A percentile compares a stretch with the other conserved stretches of the same genome.
phyloP scores from a whole-genome alignment of 2,113 vertebrate species.

The Phrynocephalus versicolor region DNA sequence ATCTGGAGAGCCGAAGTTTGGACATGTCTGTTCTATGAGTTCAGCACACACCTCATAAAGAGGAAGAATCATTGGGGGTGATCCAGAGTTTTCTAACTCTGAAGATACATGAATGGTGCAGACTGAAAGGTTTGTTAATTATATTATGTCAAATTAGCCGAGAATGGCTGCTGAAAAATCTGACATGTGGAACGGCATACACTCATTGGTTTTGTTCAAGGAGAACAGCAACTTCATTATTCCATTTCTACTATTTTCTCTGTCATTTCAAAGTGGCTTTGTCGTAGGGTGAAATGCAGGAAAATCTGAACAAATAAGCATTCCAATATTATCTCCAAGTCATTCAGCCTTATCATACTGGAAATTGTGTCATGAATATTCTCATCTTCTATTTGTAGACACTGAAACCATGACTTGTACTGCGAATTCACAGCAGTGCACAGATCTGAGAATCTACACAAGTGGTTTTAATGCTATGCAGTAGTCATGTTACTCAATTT shows the following conservation, averaged over 20 bases:
- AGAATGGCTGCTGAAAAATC: neutral
- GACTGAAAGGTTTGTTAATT: constrained; percentile 33
- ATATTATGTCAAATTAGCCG: constrained; percentile 19
- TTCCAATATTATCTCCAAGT: neutral
- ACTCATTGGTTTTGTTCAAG: too few relatives aligned
- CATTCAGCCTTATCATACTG: neutral
- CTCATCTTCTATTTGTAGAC: neutral
- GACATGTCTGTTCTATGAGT: neutral
- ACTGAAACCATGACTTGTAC: neutral
- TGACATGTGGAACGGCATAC: neutral
- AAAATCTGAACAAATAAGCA: neutral
- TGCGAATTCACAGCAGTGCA: neutral
- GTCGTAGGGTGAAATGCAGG: neutral
- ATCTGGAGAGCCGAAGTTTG: too few relatives aligned
- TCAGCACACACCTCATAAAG: neutral
- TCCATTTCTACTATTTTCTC: neutral
- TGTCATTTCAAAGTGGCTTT: neutral
- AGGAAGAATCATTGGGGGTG: neutral
- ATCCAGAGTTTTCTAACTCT: constrained; percentile 43
- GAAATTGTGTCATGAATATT: neutral
- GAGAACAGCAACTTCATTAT: neutral
- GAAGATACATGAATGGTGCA: constrained; percentile 38
- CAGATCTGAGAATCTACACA: neutral
- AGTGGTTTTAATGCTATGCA: neutral
- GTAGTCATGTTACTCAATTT: too few relatives aligned